phyloP scores from a whole-genome alignment of 2,113 vertebrate species.

The Macrotis lagotis region DNA sequence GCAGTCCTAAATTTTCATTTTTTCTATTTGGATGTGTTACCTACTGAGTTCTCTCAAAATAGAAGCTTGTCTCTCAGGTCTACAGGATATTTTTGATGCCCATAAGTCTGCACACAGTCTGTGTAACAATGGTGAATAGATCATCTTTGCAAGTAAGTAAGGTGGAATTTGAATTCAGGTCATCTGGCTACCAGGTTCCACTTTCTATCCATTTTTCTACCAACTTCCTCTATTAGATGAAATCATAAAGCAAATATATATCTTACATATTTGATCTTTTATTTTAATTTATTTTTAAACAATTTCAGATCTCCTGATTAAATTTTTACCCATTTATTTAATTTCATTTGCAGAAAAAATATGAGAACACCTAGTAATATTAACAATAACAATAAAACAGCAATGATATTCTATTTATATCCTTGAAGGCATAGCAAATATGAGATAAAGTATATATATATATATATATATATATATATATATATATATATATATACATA shows the following conservation, averaged over 20 bases:
- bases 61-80: no score
- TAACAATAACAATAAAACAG: background rate
- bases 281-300: background rate
- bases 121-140: no score
- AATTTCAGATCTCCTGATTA: background rate
- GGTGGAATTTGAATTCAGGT: background rate
- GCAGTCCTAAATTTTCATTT: no score
- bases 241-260: background rate
- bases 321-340: background rate
- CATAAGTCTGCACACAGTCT: no score
- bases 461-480: no score
- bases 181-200: background rate
- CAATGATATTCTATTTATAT: background rate
- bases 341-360: background rate
- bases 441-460: no score
- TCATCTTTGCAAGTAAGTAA: background rate
- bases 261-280: background rate
- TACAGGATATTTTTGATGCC: no score
- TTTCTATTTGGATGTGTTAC: no score
- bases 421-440: background rate
- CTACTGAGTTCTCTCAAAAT: no score
- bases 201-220: background rate
- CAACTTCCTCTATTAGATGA: background rate
- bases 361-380: background rate
- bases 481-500: no score